phyloP scores from a whole-genome alignment of 2,113 vertebrate species.

The Zosterops japonicus region DNA sequence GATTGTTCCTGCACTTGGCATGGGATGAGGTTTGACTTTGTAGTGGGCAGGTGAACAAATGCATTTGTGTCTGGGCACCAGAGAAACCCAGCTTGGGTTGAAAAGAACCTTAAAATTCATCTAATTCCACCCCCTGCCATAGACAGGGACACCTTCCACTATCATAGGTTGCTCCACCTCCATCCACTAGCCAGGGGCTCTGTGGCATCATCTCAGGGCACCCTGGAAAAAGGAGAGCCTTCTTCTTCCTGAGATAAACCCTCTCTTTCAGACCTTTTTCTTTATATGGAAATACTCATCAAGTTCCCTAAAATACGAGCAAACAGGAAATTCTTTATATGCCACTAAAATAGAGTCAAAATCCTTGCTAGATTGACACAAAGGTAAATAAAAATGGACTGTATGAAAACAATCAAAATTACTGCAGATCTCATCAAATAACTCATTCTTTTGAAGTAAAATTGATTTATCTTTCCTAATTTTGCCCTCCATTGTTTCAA shows the following conservation, averaged over 20 bases:
- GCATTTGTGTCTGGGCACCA: not conserved
- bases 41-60: not conserved
- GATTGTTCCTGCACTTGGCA: accelerated
- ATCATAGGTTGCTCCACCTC: not conserved
- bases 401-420: not conserved
- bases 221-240: not conserved
- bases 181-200: accelerated
- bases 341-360: slow-evolving; percentile 5
- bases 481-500: not conserved
- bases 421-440: not conserved
- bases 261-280: not conserved
- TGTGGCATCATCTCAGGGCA: not conserved
- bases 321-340: not conserved
- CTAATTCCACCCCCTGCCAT: too few species aligned
- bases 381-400: not conserved
- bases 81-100: not conserved
- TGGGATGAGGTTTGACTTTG: not conserved
- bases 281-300: not conserved
- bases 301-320: not conserved
- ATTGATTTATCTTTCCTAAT: not conserved
- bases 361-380: not conserved
- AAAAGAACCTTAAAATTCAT: not conserved
- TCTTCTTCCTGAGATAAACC: not conserved
- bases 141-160: not conserved
- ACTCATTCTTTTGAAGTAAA: not conserved